Base-by-base conservation (phyloP, 2,888 invertebrate species). In the Cheilosia pagana region DNA sequence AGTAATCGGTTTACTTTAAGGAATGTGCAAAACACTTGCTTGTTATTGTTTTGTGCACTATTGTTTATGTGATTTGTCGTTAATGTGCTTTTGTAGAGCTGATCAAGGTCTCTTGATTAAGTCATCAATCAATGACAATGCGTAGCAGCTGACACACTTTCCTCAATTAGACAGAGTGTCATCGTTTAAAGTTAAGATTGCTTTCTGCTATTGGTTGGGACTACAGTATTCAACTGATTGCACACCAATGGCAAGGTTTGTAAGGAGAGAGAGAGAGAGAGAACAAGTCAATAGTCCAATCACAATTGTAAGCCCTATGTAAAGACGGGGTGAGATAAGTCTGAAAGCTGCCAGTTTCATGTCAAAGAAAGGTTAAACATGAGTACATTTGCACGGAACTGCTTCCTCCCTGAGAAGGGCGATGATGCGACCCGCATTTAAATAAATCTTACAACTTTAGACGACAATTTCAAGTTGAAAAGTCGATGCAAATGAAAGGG, bases 131-230 rank as follows among this genome's bases (percentile, higher is more conserved):
- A 76, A 48, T 19, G 28, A 63, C 53, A 62, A 52, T 75, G 19
- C 19, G 28, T 2, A n/a, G 43, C 57, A 65, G 43, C 23, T 77
- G 82, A 77, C 82, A 82, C 82, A 82, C 76, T 71, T 82, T 67
- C 71, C 70, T 16, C 39, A 14, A 59, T 52, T 62, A 81, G 79
- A 81, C 62, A 45, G 53, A 65, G 71, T 60, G 59, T 76, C 81
- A 65, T 75, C 71, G 63, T n/a, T 31, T 67, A 39, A 25, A 71
- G 55, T 57, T 39, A 35, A 59, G 50, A 50, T 57, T 19, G n/a
- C 48, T 35, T 48, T 57, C 25, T 16, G 25, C 16, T 16, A 41
- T 35, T 31, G n/a, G 8, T 21, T 55, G 10, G 16, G 35, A 55
- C 16, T 16, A 45, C 35, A 35, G 12, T 35, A 35, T 35, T 12